These are phyloP conservation scores for Himalopsyche japonica DNA, from an alignment of 2,888 invertebrate genomes.

Conservation along the genomic window DNA sequence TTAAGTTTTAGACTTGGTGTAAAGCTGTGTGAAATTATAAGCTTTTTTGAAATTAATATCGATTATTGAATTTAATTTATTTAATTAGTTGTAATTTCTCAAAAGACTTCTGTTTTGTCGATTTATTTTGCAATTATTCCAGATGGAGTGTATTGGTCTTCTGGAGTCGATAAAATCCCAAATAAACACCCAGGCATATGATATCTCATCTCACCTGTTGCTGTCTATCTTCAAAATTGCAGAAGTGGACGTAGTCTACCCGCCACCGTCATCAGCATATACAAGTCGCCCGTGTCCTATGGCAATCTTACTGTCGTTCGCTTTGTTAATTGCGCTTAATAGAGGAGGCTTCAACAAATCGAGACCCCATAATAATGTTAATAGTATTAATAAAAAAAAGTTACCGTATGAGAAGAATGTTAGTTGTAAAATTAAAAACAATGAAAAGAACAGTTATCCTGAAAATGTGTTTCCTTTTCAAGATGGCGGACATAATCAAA, in stretches of 20 bases:
- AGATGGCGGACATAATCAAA: background rate
- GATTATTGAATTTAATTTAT: background rate
- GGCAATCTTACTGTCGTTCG: constrained; percentile 9
- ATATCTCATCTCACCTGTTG: constrained; percentile 83
- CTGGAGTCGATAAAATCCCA: constrained; percentile 80
- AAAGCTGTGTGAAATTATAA: no score
- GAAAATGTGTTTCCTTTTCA: background rate
- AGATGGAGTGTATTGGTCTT: constrained; percentile 85
- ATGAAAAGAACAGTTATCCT: background rate
- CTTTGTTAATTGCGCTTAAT: background rate
- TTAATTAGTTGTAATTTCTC: background rate
- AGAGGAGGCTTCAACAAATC: background rate
- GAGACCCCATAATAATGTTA: background rate
- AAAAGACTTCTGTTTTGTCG: background rate
- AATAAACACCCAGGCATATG: constrained; percentile 83
- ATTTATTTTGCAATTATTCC: constrained; percentile 45
- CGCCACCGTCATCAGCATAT: constrained; percentile 64
- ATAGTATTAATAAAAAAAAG: background rate
- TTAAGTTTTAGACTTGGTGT: no score
- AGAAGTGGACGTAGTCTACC: constrained; percentile 85
- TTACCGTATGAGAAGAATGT: no score
- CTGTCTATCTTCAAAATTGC: constrained; percentile 92
- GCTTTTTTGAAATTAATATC: no score
- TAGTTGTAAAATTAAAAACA: no score
- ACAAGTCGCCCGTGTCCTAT: constrained; percentile 28